These are phyloP conservation scores for Phoeniculus purpureus DNA, from an alignment of 2,797 vertebrate species.

Conservation along the genomic window DNA sequence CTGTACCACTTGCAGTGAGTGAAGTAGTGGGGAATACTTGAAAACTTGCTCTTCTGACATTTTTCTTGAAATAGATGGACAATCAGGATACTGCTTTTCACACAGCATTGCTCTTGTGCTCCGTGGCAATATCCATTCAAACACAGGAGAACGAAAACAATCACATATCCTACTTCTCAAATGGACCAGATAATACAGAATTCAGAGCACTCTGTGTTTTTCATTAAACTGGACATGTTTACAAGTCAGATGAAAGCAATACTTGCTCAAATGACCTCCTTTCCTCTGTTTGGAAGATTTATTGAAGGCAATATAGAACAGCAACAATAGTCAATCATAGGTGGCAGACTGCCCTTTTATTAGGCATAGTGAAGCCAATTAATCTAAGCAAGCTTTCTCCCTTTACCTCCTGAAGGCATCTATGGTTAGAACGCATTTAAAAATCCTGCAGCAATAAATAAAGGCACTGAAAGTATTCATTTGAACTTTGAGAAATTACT, in stretches of 20 bases:
- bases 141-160: constrained; percentile 14
- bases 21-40: background rate
- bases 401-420: constrained; percentile 28
- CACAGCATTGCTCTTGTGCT: background rate
- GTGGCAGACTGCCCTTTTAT: constrained; percentile 51
- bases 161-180: constrained; percentile 28
- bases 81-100: background rate
- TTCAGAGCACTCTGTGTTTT: constrained; percentile 37
- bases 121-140: background rate
- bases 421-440: constrained; percentile 21
- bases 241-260: constrained; percentile 27
- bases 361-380: constrained; percentile 42
- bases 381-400: constrained; percentile 23
- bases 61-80: constrained; percentile 7
- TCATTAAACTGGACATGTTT: constrained; percentile 50
- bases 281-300: constrained; percentile 36
- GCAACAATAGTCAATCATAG: constrained; percentile 34
- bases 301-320: constrained; percentile 33
- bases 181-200: constrained; percentile 12
- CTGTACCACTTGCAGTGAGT: background rate
- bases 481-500: constrained; percentile 42
- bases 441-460: constrained; percentile 32
- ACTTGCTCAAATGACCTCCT: constrained; percentile 18
- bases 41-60: background rate
- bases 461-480: constrained; percentile 14